Evolutionary conservation across 2,888 invertebrate species (phyloP).

Genomic region (Hydraecia micacea): DNA sequence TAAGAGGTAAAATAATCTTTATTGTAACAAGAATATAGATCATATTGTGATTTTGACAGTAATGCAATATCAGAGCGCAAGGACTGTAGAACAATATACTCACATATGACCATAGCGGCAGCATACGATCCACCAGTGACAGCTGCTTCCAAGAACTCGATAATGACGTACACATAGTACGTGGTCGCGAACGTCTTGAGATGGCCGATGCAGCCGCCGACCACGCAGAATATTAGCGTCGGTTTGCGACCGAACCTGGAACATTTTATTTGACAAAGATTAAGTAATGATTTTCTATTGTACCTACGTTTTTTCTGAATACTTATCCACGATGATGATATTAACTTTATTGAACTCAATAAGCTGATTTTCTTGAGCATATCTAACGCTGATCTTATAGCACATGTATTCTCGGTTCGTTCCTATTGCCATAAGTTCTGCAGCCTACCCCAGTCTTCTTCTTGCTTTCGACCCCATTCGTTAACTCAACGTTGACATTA

Average conservation of each 20-base stretch:
- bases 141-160: constrained; percentile 81
- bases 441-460: not conserved
- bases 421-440: not conserved
- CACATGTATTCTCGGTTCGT: not conserved
- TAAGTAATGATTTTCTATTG: not conserved
- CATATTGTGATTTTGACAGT: not conserved
- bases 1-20: no score
- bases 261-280: constrained; percentile 14
- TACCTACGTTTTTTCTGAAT: not conserved
- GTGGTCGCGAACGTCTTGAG: constrained; percentile 78
- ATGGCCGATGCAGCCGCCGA: constrained; percentile 77
- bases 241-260: constrained; percentile 83
- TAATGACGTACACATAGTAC: constrained; percentile 75
- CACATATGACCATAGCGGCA: constrained; percentile 79
- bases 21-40: not conserved
- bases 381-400: not conserved
- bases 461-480: not conserved
- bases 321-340: not conserved
- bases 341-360: not conserved
- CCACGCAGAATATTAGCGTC: constrained; percentile 76
- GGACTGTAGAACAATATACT: constrained; percentile 56
- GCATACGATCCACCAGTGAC: constrained; percentile 79
- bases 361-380: not conserved
- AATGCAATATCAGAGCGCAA: not conserved
- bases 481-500: not conserved